Base-by-base conservation (phyloP, 2,113 vertebrate genomes). In the Paraplagusia blochii region DNA sequence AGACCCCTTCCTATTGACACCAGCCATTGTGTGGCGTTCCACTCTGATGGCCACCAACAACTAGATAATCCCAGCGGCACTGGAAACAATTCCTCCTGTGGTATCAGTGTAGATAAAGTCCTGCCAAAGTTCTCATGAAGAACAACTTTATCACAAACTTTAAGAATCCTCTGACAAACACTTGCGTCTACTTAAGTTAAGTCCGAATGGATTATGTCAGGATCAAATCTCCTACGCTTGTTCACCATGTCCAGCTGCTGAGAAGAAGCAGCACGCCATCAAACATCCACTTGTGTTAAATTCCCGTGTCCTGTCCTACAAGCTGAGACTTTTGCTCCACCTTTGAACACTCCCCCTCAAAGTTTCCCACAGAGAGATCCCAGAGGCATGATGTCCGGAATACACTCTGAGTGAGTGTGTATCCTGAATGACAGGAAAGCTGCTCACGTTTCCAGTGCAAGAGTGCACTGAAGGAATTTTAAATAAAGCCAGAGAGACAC, bases 1-100 rank as follows among this genome's bases (percentile, higher is more conserved):
- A 62, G 93, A 93, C 77, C 90, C 94, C 90, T 95, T 97, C 87
- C 94, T 93, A 72, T 88, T 88, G 78, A 92, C 88, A 75, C 95
- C 88, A 53, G 95, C 94, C 95, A 97, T 98, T 85, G 67, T 87
- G 79, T 58, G 8, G 11, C 11, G 14, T 45, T 56, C 34, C 36
- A n/a, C 46, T 48, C 58, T 11, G 3, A 35, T 17, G 19, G 19
- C 56, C 38, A n/a, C 56, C 38, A 16, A 42, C 45, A 15, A 44
- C 8, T 19, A 58, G 22, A 44, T 46, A 40, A 40, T 42, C 29
- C 18, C 52, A 17, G 50, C 38, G 43, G n/a, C 17, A 36, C 52
- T 51, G 11, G 14, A 58, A 49, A 51, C 15, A 52, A 63, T 46
- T 69, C 68, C 77, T 74, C 58, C 50, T 47, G 16, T 58, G 42